These are phyloP conservation scores for Sebastes minor DNA, from an alignment of 2,797 vertebrate genomes.

Conservation along the genomic window DNA sequence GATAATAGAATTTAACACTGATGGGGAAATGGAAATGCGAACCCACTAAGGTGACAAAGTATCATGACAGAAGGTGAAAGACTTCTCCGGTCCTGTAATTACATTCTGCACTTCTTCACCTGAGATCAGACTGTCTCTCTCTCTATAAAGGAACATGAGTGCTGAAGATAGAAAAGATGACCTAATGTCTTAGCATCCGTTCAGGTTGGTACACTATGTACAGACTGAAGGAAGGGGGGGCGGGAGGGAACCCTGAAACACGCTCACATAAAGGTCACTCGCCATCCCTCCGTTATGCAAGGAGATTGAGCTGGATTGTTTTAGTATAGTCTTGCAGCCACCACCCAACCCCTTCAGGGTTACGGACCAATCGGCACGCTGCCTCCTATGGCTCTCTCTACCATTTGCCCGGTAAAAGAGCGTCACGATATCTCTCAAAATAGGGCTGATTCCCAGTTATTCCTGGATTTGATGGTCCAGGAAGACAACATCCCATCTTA, in stretches of 20 bases:
- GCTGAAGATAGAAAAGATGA: slow-evolving; percentile 56
- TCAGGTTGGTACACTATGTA: slow-evolving; percentile 60
- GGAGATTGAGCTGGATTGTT: slow-evolving; percentile 57
- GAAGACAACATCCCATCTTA: slow-evolving; percentile 64
- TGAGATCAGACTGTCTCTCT: slow-evolving; percentile 31
- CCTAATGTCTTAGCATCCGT: slow-evolving; percentile 57
- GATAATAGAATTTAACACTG: not conserved
- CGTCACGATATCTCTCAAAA: slow-evolving; percentile 23
- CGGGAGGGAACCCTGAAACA: slow-evolving; percentile 27
- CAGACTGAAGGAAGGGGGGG: slow-evolving; percentile 13
- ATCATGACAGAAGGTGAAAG: slow-evolving; percentile 36
- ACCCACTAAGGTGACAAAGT: slow-evolving; percentile 30
- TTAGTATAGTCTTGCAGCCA: slow-evolving; percentile 38
- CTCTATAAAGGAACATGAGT: slow-evolving; percentile 31
- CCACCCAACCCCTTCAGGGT: not conserved
- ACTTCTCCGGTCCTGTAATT: slow-evolving; percentile 45
- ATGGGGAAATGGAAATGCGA: slow-evolving; percentile 13
- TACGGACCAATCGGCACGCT: slow-evolving; percentile 34
- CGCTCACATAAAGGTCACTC: slow-evolving; percentile 58
- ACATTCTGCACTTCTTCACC: slow-evolving; percentile 47
- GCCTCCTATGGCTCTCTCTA: not conserved
- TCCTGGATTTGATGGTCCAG: slow-evolving; percentile 56
- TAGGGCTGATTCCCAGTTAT: slow-evolving; percentile 43
- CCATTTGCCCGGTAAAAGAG: slow-evolving; percentile 12
- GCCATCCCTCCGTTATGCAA: slow-evolving; percentile 45